Conservation (phyloP, 2,113 vertebrate genomes). For the Daboia siamensis region DNA sequence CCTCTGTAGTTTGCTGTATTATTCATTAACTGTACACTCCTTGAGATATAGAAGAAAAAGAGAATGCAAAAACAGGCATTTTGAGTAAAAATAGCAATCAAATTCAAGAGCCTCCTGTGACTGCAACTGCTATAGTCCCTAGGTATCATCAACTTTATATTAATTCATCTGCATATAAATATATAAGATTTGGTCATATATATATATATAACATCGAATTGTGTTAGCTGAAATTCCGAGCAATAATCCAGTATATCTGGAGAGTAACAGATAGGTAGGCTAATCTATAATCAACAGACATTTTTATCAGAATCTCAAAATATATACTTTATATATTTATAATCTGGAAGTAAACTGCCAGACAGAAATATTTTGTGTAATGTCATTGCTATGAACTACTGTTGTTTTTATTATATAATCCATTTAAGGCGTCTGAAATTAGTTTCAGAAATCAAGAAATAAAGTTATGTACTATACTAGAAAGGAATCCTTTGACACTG, state of each 20-base stretch:
- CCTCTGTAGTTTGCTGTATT: neutral
- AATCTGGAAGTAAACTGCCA: neutral
- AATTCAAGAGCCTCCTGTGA: neutral
- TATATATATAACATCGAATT: neutral
- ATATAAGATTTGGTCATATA: neutral
- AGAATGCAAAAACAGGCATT: neutral
- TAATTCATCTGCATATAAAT: neutral
- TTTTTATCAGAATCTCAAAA: neutral
- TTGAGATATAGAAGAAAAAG: neutral
- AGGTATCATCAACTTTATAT: neutral
- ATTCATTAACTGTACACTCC: neutral
- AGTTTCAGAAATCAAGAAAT: conserved; percentile 30
- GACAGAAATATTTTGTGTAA: neutral
- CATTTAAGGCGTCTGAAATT: conserved; percentile 9
- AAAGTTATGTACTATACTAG: neutral
- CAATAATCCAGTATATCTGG: neutral
- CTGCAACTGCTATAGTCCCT: neutral
- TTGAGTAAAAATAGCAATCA: neutral
- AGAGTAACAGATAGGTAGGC: neutral
- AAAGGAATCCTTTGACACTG: neutral
- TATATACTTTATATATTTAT: neutral
- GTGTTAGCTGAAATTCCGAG: neutral
- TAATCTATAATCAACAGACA: neutral
- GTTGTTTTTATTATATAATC: neutral
- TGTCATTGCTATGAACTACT: neutral